Evolutionary conservation across 2,113 vertebrate species (phyloP), one percentile per base, ranked within the genome.

Genomic region (Anhinga anhinga): DNA sequence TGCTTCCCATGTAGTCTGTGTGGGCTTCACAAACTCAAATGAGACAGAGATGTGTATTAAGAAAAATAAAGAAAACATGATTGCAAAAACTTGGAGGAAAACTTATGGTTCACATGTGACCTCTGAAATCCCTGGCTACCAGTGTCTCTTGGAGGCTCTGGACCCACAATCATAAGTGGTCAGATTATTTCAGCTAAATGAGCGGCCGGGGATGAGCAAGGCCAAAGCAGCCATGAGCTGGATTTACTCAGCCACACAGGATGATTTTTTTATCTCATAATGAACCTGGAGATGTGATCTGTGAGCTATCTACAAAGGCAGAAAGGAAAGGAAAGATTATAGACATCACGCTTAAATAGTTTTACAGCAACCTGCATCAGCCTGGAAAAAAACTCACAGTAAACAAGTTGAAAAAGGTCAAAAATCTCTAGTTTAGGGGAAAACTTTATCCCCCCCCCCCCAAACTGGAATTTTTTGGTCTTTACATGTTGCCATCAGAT

Each of bases 181-280:
- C 34, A 14, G 49, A 12, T 76, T 44, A 36, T 73, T 21, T 63
- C 77, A 50, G 56, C 20, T 61, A 11, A 73, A 15, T 6, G 34
- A 70, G 45, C 3, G 52, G 42, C 71, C n/a, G 23, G 26, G 34
- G 25, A 47, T 29, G 66, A 83, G 71, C 36, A 55, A 53, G 15
- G 52, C 42, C 38, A 13, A 52, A 40, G 45, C 16, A 45, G 27
- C 47, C 34, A 2, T 1, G 8, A 23, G 42, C 82, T 76, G 67
- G 56, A 22, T 34, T 61, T 66, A 26, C 29, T 16, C 45, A 52
- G 23, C 18, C 30, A 13, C 22, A 10, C 3, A 18, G 52, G 47
- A 19, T 23, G 16, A 32, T 4, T 27, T 2, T 2, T 36, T n/a
- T 29, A 10, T 13, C 30, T 77, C 5, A 1, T 7, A 6, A 1